Conservation (phyloP, 1,140 invertebrate species). For the Drosophila bipectinata region DNA sequence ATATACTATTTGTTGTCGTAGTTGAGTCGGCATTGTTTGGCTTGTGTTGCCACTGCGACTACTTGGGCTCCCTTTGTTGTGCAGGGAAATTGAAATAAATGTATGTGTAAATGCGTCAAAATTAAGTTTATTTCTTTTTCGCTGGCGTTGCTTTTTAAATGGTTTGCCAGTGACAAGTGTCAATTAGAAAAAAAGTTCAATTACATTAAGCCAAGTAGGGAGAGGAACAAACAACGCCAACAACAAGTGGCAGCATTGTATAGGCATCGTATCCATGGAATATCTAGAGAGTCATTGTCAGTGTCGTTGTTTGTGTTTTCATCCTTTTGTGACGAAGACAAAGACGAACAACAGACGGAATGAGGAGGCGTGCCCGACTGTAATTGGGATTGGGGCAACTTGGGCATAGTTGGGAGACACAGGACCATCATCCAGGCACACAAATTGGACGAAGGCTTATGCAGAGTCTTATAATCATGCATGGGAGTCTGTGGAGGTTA, state of each 20-base stretch:
- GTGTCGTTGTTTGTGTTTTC: slow-evolving; percentile 30
- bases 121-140: slow-evolving; percentile 72
- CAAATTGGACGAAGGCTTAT: neutral
- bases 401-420: slow-evolving; percentile 23
- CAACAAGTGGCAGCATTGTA: slow-evolving; percentile 48
- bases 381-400: slow-evolving; percentile 36
- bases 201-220: slow-evolving; percentile 61
- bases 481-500: neutral
- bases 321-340: slow-evolving; percentile 21
- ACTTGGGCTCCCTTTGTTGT: slow-evolving; percentile 55
- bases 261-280: slow-evolving; percentile 17
- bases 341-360: slow-evolving; percentile 8
- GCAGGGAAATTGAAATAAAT: slow-evolving; percentile 81
- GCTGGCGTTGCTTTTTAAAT: slow-evolving; percentile 54
- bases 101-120: slow-evolving; percentile 83
- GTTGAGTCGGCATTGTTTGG: slow-evolving; percentile 60
- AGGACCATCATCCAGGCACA: slow-evolving; percentile 6
- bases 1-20: neutral
- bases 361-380: neutral
- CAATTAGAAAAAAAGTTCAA: slow-evolving; percentile 82
- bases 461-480: neutral
- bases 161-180: slow-evolving; percentile 79
- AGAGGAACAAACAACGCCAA: slow-evolving; percentile 9
- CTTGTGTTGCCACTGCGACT: slow-evolving; percentile 28
- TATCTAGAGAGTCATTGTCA: slow-evolving; percentile 41